Evolutionary conservation across 1,140 invertebrate genomes (phyloP).

Genomic region (Conus betulinus): DNA sequence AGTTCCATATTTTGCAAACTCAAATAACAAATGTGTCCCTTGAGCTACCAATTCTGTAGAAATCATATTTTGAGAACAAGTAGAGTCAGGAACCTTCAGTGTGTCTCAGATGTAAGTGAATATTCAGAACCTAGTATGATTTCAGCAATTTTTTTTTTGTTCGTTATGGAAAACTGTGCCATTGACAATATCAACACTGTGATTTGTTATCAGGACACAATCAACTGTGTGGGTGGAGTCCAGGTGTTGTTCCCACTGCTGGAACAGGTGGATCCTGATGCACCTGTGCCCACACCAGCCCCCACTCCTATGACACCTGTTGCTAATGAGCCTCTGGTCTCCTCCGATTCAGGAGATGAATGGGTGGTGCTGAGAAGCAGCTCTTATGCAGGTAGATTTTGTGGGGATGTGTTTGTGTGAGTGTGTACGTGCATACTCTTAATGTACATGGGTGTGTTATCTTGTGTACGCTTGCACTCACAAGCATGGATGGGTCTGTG

Average conservation of each 20-base stretch:
- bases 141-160: too few species aligned
- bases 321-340: neutral
- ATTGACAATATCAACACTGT: too few species aligned
- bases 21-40: too few species aligned
- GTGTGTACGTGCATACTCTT: neutral
- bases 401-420: neutral
- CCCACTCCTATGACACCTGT: constrained; percentile 18
- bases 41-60: neutral
- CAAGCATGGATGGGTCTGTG: neutral
- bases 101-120: too few species aligned
- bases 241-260: constrained; percentile 80
- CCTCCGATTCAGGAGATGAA: constrained; percentile 67
- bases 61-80: neutral
- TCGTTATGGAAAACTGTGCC: too few species aligned
- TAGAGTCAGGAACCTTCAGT: too few species aligned
- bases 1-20: too few species aligned
- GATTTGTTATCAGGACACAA: constrained; percentile 75
- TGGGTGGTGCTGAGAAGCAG: constrained; percentile 80
- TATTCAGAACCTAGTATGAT: too few species aligned
- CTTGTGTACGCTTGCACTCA: neutral
- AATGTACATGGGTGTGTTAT: neutral
- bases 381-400: constrained; percentile 75
- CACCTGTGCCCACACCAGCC: constrained; percentile 42
- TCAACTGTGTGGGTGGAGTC: constrained; percentile 79
- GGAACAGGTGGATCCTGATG: constrained; percentile 74